phyloP scores from a whole-genome alignment of 2,888 invertebrate genomes.

The Sarcophaga carnaria region DNA sequence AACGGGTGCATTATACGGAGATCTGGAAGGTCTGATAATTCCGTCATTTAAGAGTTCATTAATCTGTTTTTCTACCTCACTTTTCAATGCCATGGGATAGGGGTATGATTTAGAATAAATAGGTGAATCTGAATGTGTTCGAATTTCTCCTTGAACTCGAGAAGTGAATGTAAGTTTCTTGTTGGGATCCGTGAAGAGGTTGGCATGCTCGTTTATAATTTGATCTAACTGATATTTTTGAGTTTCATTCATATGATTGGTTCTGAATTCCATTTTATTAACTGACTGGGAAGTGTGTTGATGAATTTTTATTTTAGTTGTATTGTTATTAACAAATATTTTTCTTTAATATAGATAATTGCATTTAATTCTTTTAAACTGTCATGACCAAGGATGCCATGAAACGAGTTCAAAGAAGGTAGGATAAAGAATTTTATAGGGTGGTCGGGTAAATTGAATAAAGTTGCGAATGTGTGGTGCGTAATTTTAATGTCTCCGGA shows the following conservation, averaged over 20 bases:
- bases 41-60: conserved; percentile 9
- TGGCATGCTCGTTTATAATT: conserved; percentile 28
- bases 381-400: conserved; percentile 37
- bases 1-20: conserved; percentile 17
- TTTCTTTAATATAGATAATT: conserved; percentile 15
- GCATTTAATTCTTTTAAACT: conserved; percentile 27
- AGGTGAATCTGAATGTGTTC: conserved; percentile 5
- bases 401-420: conserved; percentile 32
- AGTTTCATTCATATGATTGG: conserved; percentile 29
- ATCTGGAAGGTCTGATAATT: conserved; percentile 30
- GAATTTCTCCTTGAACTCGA: conserved; percentile 19
- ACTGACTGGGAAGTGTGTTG: conserved; percentile 12
- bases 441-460: conserved; percentile 29
- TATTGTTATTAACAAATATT: conserved; percentile 21
- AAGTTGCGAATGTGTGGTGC: conserved; percentile 29
- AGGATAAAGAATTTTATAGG: conserved; percentile 47
- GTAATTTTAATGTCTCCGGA: conserved; percentile 19
- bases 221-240: conserved; percentile 36
- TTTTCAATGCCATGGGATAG: conserved; percentile 22
- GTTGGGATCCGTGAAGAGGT: conserved; percentile 24
- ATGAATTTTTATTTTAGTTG: conserved; percentile 12
- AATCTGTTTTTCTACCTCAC: conserved; percentile 32
- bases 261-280: conserved; percentile 21
- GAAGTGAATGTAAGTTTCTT: conserved; percentile 31
- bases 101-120: conserved; percentile 26